Evolutionary conservation across 2,113 vertebrate genomes (phyloP).

Genomic region (Casuarius casuarius): DNA sequence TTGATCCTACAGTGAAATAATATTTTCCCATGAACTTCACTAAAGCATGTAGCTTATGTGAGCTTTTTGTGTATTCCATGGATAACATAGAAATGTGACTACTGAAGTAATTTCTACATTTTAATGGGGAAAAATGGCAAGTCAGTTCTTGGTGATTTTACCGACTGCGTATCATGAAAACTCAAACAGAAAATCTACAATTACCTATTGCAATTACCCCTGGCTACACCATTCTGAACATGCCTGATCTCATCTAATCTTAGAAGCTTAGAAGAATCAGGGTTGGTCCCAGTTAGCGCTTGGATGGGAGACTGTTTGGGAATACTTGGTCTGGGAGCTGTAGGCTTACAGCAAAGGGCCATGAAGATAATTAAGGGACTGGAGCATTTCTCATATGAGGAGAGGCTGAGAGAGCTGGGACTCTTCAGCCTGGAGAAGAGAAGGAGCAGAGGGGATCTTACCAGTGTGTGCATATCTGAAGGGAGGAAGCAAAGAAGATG

Average conservation of each 20-base stretch:
- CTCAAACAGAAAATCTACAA: accelerated
- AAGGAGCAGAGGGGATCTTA: not conserved
- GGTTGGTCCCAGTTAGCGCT: not conserved
- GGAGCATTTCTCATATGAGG: not conserved
- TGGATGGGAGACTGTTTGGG: not conserved
- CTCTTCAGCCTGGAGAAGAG: not conserved
- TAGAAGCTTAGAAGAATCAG: not conserved
- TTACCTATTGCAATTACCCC: not conserved
- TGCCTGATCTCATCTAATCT: not conserved
- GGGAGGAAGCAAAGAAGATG: not conserved
- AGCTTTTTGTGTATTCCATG: not conserved
- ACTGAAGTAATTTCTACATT: not conserved
- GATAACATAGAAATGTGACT: not conserved
- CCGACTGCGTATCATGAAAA: not conserved
- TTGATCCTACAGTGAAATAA: not conserved
- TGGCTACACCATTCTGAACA: not conserved
- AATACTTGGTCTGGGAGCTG: not conserved
- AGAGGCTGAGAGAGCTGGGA: not conserved
- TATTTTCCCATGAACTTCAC: not conserved
- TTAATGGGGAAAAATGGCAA: not conserved
- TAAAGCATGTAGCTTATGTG: not conserved
- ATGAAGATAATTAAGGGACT: not conserved
- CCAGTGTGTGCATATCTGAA: not conserved
- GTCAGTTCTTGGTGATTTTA: not conserved
- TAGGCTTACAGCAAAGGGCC: not conserved